phyloP scores from a whole-genome alignment of 2,888 invertebrate species.

The Helobdella robusta region DNA sequence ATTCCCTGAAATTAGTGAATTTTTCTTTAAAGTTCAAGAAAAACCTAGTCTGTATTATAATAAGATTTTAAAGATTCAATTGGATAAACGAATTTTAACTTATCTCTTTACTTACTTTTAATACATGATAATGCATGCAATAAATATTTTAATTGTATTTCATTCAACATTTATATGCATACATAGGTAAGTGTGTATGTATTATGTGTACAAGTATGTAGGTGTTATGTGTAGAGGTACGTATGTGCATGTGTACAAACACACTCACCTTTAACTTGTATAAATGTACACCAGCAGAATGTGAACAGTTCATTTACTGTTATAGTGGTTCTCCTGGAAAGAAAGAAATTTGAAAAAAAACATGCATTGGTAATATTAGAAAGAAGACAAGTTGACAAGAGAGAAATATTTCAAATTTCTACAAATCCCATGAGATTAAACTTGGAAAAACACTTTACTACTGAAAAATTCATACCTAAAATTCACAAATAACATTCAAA shows the following conservation, averaged over 20 bases:
- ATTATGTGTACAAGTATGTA: too few relatives aligned
- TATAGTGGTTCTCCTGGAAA: constrained; percentile 63
- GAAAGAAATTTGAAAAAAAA: neutral
- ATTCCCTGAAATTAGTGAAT: constrained; percentile 59
- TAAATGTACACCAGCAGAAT: constrained; percentile 85
- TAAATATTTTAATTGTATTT: neutral
- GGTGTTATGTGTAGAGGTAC: too few relatives aligned
- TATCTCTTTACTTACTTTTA: neutral
- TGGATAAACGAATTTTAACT: too few relatives aligned
- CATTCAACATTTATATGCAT: too few relatives aligned
- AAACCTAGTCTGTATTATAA: too few relatives aligned
- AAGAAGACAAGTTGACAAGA: neutral
- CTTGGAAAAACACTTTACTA: neutral
- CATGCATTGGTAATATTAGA: neutral
- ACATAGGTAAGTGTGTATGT: too few relatives aligned
- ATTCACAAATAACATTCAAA: neutral
- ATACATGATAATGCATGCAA: neutral
- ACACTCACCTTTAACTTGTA: constrained; percentile 59
- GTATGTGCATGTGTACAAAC: too few relatives aligned
- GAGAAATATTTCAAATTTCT: neutral
- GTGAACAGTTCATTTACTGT: constrained; percentile 75
- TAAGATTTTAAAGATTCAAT: too few relatives aligned
- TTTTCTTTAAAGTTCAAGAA: too few relatives aligned
- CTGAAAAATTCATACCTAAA: neutral
- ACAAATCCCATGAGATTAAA: neutral